These are phyloP conservation scores for Lampris incognitus DNA, from an alignment of 2,113 vertebrate genomes.

Conservation along the genomic window DNA sequence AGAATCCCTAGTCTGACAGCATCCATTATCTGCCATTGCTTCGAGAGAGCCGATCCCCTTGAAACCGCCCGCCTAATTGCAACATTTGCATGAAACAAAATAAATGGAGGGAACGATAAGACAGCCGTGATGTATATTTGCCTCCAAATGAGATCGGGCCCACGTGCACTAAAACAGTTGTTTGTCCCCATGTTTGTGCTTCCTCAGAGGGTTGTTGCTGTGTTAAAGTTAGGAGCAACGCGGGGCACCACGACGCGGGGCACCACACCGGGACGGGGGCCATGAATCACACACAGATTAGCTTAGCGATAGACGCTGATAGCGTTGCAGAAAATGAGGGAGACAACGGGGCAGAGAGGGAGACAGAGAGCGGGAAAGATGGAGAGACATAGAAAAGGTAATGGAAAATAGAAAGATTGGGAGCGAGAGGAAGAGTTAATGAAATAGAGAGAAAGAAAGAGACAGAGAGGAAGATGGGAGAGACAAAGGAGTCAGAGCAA, in stretches of 20 bases:
- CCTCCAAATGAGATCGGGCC: conserved; percentile 44
- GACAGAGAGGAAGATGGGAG: too few relatives aligned
- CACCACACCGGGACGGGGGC: neutral
- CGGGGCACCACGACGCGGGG: neutral
- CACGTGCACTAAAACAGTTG: conserved; percentile 13
- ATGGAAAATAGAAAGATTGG: neutral
- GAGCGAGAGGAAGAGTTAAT: neutral
- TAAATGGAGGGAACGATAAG: conserved; percentile 23
- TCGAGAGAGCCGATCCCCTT: neutral
- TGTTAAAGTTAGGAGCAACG: conserved; percentile 3
- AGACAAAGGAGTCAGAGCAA: too few relatives aligned
- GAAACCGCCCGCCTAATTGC: conserved; percentile 9
- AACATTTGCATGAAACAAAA: conserved; percentile 16
- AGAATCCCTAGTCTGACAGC: neutral
- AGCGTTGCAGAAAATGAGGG: too few relatives aligned
- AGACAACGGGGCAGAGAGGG: too few relatives aligned
- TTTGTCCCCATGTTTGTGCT: neutral
- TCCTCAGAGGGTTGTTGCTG: conserved; percentile 5
- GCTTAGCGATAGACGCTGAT: neutral
- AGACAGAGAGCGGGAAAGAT: too few relatives aligned
- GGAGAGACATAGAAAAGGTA: too few relatives aligned
- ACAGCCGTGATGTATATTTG: conserved; percentile 21
- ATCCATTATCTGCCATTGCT: conserved; percentile 28
- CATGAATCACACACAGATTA: conserved; percentile 21
- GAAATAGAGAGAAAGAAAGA: too few relatives aligned